Evolutionary conservation across 2,113 vertebrate genomes (phyloP).

Genomic region (Condylura cristata): DNA sequence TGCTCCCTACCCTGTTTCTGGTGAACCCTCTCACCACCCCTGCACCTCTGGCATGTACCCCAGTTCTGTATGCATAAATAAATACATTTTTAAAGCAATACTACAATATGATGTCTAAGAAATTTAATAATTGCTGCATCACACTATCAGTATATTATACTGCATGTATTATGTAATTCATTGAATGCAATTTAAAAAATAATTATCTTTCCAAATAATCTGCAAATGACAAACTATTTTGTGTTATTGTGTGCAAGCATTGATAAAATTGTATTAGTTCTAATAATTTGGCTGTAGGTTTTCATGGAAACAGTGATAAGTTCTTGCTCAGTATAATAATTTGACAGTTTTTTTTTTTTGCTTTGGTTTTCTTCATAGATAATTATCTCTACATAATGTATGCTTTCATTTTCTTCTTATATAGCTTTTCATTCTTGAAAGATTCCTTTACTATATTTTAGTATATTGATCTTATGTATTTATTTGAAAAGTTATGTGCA

Average conservation of each 20-base stretch:
- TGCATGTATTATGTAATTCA: not conserved
- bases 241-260: not conserved
- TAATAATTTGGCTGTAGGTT: not conserved
- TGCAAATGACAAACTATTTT: constrained; percentile 24
- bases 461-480: not conserved
- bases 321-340: constrained; percentile 6
- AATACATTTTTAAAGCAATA: no score
- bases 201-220: constrained; percentile 4
- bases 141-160: not conserved
- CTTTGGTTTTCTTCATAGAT: constrained; percentile 29
- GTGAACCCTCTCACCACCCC: no score
- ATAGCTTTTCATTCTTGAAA: constrained; percentile 41
- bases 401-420: constrained; percentile 26
- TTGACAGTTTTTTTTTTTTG: not conserved
- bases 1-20: no score
- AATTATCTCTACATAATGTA: not conserved
- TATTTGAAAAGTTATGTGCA: not conserved
- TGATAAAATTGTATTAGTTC: not conserved
- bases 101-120: not conserved
- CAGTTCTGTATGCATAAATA: no score
- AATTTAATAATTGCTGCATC: constrained; percentile 24
- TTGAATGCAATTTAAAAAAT: not conserved
- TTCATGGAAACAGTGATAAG: constrained; percentile 6
- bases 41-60: no score
- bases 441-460: constrained; percentile 6